These are phyloP conservation scores for Psephotus haematonotus DNA, from an alignment of 2,113 vertebrate species.

Conservation along the genomic window DNA sequence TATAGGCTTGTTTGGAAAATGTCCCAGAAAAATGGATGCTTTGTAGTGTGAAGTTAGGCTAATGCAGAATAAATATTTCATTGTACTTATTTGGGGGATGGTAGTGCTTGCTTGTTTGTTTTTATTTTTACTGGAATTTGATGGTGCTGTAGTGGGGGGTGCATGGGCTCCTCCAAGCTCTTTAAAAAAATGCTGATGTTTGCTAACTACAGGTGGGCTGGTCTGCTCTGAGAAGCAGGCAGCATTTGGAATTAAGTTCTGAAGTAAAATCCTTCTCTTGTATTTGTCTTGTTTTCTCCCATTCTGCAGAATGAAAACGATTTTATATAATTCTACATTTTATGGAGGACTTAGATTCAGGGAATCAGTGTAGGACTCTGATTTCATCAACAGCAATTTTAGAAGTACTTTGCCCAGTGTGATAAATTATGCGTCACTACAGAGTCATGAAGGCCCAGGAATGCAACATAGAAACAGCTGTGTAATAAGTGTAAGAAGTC, in stretches of 20 bases:
- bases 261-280: not conserved
- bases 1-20: not conserved
- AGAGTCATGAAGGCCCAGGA: not conserved
- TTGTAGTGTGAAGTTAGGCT: not conserved
- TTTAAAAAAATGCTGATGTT: not conserved
- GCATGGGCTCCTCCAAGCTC: not conserved
- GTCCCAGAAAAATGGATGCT: not conserved
- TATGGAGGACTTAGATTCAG: not conserved
- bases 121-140: not conserved
- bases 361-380: not conserved
- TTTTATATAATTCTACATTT: not conserved
- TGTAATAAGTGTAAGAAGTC: not conserved
- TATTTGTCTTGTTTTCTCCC: not conserved
- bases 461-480: not conserved
- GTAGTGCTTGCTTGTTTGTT: not conserved
- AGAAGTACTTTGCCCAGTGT: not conserved
- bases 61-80: not conserved
- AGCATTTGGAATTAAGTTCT: not conserved
- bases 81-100: not conserved
- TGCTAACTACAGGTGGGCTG: not conserved
- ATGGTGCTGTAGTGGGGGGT: not conserved
- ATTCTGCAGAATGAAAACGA: not conserved
- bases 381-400: not conserved
- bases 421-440: not conserved
- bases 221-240: not conserved